Base-by-base conservation (phyloP, 2,888 invertebrate species). In the Limnephilus auricula region DNA sequence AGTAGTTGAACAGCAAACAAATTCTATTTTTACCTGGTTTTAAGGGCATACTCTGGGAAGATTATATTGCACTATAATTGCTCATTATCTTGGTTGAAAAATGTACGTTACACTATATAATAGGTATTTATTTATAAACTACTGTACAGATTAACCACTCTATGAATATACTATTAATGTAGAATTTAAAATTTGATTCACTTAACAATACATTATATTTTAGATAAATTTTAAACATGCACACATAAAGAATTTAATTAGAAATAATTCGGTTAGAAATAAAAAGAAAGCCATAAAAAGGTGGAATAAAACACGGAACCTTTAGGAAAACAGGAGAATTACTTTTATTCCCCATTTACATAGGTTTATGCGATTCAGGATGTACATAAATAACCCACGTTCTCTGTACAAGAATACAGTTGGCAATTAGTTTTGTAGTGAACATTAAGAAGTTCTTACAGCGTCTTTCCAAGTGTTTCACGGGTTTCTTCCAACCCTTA, bases 341-440 rank as follows among this genome's bases (percentile, higher is more conserved):
- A 65, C 25, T 65, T 65, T 65, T 65, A 65, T 65, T 65, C 65
- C 65, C 65, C 65, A 25, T 65, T 65, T 65, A 65, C 65, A 65
- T 65, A 65, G 65, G 65, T 65, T 65, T 65, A 25, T 25, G 25
- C 65, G 65, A 65, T 65, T 65, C 65, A 65, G 65, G 65, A 65
- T 65, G 65, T 65, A 65, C 65, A 65, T 65, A 65, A 65, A 65
- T n/a, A 65, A 65, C 65, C 65, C 65, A 65, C 65, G 65, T 65
- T n/a, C 65, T 65, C 65, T 65, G 65, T 65, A 2, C 65, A 65
- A 65, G 65, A 25, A 65, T n/a, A 80, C 80, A 31, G 31, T 80
- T 40, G 45, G n/a, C 40, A 85, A 85, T 85, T 85, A 85, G 85
- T 85, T 85, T 85, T 85, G 45, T 85, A 45, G 45, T 85, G 30